These are phyloP conservation scores for Sisyra terminalis DNA, from an alignment of 2,888 invertebrate species.

Conservation along the genomic window DNA sequence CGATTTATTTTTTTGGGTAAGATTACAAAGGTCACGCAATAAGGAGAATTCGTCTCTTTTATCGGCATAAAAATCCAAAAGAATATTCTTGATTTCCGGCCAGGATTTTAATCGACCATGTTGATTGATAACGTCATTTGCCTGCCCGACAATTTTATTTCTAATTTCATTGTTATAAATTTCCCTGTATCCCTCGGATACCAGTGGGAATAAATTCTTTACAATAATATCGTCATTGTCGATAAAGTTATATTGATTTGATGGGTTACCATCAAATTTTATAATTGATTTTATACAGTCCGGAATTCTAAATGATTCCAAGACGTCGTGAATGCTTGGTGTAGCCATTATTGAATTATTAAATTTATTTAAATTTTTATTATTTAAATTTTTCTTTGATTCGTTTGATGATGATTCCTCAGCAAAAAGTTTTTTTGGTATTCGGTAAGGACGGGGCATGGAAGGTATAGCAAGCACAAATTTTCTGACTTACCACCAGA, in stretches of 20 bases:
- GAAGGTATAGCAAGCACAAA: no score
- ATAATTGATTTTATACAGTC: neutral
- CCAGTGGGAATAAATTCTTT: neutral
- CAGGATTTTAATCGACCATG: neutral
- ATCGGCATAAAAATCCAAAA: neutral
- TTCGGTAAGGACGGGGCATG: no score
- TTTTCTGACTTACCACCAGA: no score
- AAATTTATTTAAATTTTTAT: no score
- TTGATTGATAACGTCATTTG: neutral
- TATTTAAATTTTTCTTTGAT: no score
- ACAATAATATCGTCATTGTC: neutral
- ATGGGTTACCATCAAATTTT: no score
- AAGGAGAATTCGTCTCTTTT: neutral
- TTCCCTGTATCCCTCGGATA: neutral
- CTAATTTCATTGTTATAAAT: no score
- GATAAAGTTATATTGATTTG: no score
- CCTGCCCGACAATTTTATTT: neutral
- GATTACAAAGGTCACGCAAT: neutral
- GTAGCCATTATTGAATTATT: no score
- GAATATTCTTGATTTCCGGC: neutral
- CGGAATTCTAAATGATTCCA: neutral
- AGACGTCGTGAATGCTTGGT: neutral
- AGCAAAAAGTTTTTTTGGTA: no score
- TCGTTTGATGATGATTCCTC: no score
- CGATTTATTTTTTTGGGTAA: neutral